Base-by-base conservation (phyloP, 2,797 vertebrate species). In the Crocodylus rhombifer region DNA sequence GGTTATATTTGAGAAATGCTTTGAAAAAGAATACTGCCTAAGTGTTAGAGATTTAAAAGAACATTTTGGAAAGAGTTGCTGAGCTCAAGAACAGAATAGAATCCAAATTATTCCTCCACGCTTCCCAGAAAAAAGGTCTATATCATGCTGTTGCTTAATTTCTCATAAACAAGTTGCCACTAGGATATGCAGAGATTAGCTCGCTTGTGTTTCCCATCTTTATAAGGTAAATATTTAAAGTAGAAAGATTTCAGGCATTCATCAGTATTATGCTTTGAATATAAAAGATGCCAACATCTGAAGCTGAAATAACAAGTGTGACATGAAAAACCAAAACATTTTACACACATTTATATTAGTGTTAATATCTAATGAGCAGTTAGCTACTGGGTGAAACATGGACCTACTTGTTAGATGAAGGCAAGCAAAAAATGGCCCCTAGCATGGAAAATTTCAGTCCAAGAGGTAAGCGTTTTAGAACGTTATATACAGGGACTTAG, bases 351-450 rank as follows among this genome's bases (percentile, higher is more conserved):
- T 79, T 28, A 55, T 86, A 89, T 84, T 75, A 6, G 6, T 76
- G 63, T 75, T 75, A 36, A 73, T 88, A 77, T 18, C 51, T 94
- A 73, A 83, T 14, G 55, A 92, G 77, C 20, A 93, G 57, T 26
- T 26, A 73, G 15, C 61, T 67, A 87, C 80, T 84, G n/a, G 33
- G 89, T 73, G 71, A 86, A 94, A 65, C 60, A 89, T 36, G 85
- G 88, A 28, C 93, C 84, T 80, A 36, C 16, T 85, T 55, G 61
- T 33, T 93, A 78, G 51, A 88, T 77, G 83, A 82, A 91, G 63
- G 64, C 84, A 92, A 92, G 78, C 15, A 80, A 92, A 87, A 88
- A 30, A 80, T 92, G 91, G 56, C 77, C 92, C 77, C 58, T 79
- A 80, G 57, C 4, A 64, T 25, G 71, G 92, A 96, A 97, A 94